Percentiles rank a stretch among this genome's conserved stretches.
Evolutionary conservation across 1,140 invertebrate genomes (phyloP).

Genomic region (Cyclargus thomasi): DNA sequence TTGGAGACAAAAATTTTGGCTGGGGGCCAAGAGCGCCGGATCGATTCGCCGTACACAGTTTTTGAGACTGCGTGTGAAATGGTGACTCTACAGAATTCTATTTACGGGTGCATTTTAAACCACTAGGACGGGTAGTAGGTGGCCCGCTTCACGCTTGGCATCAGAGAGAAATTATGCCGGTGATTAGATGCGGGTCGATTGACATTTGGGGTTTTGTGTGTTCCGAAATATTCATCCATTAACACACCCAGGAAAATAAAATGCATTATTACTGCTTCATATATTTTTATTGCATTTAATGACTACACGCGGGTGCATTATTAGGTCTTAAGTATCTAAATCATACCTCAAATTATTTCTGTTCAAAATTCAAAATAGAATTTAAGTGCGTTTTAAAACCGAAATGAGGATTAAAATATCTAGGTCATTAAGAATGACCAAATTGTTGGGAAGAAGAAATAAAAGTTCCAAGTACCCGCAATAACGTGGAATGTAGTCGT

Average conservation of each 20-base stretch:
- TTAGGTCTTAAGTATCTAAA: background rate
- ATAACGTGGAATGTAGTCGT: background rate
- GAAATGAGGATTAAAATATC: background rate
- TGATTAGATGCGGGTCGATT: conserved; percentile 13
- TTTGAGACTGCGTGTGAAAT: conserved; percentile 51
- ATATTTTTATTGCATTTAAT: background rate
- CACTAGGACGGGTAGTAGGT: conserved; percentile 14
- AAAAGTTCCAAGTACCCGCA: conserved; percentile 7
- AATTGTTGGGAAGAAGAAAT: background rate
- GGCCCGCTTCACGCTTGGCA: conserved; percentile 17
- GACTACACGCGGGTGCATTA: background rate
- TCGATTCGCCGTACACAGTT: conserved; percentile 58
- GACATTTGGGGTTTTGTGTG: conserved; percentile 9
- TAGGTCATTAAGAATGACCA: background rate
- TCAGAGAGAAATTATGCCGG: conserved; percentile 7
- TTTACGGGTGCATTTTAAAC: conserved; percentile 16
- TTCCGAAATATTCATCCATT: background rate
- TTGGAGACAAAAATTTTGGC: conserved; percentile 56
- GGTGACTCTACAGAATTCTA: conserved; percentile 42
- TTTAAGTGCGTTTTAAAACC: background rate
- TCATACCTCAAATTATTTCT: background rate
- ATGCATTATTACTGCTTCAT: background rate
- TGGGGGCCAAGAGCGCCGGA: conserved; percentile 56
- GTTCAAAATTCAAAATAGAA: background rate
- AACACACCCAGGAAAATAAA: background rate